Conservation (phyloP, 2,113 vertebrate genomes). For the Tauraco erythrolophus region DNA sequence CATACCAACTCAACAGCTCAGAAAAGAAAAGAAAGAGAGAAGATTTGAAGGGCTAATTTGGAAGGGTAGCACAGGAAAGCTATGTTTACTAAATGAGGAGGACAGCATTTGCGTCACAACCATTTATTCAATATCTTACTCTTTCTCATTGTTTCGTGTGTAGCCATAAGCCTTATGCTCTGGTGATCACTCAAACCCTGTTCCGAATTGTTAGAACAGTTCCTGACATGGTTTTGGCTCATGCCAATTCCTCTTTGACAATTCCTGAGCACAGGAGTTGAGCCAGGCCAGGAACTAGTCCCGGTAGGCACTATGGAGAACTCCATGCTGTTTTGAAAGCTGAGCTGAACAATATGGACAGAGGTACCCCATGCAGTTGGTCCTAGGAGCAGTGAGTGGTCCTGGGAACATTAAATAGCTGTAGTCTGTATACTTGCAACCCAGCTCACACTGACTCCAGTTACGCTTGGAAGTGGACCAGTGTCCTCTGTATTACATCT, state of each 20-base stretch:
- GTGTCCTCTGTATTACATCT: not conserved
- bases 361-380: not conserved
- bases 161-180: not conserved
- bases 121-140: not conserved
- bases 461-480: not conserved
- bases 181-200: not conserved
- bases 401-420: not conserved
- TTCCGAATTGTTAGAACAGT: not conserved
- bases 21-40: not conserved
- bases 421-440: not conserved
- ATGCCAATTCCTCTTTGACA: not conserved
- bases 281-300: not conserved
- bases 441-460: not conserved
- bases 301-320: not conserved
- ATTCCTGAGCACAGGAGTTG: not conserved
- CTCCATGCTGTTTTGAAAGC: not conserved
- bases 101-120: constrained; percentile 4
- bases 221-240: not conserved
- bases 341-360: not conserved
- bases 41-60: not conserved
- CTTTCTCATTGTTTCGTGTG: not conserved
- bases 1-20: not conserved
- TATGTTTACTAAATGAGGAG: not conserved
- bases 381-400: not conserved
- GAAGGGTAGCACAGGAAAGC: not conserved